Evolutionary conservation across 2,888 invertebrate genomes (phyloP), one percentile per base, ranked within the genome.

Genomic region (Gasteruption jaculator): DNA sequence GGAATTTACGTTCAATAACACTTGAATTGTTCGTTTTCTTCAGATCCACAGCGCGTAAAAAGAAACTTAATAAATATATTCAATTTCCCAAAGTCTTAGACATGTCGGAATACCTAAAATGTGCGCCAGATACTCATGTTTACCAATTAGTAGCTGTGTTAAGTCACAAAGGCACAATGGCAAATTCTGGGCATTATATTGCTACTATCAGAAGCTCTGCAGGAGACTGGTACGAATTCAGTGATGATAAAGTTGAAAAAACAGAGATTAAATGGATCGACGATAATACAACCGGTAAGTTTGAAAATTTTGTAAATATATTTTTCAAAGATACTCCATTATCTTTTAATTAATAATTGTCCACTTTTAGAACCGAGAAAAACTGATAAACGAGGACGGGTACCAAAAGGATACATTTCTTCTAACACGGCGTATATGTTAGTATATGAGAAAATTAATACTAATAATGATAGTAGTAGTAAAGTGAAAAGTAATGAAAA

Each of bases 181-280:
- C 82, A 5, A 75, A 81, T 57, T 80, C 80, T 35, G 83, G 83
- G 1, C 83, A 83, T 62, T 83, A 83, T 58, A 74, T 81, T 60
- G 71, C 75, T 53, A 66, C 65, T 62, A 71, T 65, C 51, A 61
- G 63, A 46, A 64, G 63, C 51, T 62, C 71, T 8, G 71, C 72
- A 12, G 74, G 74, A 12, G 71, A 73, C 32, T 83, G 83, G 82
- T 80, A 75, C 60, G 78, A 78, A 54, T 83, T 82, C 58, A 82
- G 82, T 56, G 83, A 83, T 53, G 78, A 77, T 40, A 75, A 74
- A 49, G 66, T 74, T 11, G 69, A 73, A 49, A 70, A 65, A 54
- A 68, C 72, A 54, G 69, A 71, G 38, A 72, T 68, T 34, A 71
- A 71, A 52, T 55, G 72, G 30, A 66, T 72, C 48, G 68, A 68